Percentiles rank a stretch among this genome's conserved stretches.
Evolutionary conservation across 2,888 invertebrate genomes (phyloP).

Genomic region (Malacosoma neustria): DNA sequence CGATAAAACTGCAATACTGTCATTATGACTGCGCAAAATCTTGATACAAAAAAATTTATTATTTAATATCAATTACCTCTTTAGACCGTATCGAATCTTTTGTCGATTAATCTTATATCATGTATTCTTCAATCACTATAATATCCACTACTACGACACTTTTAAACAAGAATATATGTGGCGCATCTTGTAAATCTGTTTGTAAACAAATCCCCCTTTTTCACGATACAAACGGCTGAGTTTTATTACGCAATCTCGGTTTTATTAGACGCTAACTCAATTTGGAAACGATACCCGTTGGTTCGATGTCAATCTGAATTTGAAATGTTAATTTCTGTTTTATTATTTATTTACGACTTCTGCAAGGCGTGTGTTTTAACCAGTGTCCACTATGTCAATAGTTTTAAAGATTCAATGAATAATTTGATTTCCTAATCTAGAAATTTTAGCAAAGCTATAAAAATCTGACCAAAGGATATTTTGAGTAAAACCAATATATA

Average conservation of each 20-base stretch:
- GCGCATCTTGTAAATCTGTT: conserved; percentile 35
- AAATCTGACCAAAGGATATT: too few species aligned
- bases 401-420: too few species aligned
- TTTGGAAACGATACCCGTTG: background rate
- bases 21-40: conserved; percentile 64
- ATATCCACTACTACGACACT: conserved; percentile 1
- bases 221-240: conserved; percentile 44
- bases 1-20: conserved; percentile 50
- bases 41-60: conserved; percentile 49
- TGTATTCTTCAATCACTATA: background rate
- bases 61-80: conserved; percentile 37
- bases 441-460: too few species aligned
- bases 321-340: too few species aligned
- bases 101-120: conserved; percentile 27
- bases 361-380: too few species aligned
- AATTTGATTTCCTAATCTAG: too few species aligned
- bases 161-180: conserved; percentile 26
- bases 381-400: too few species aligned
- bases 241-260: conserved; percentile 47
- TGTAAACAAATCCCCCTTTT: conserved; percentile 52
- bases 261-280: conserved; percentile 33
- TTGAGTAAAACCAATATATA: too few species aligned
- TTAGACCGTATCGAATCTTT: conserved; percentile 33
- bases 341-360: too few species aligned
- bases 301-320: too few species aligned